Conservation (phyloP, 2,113 vertebrate genomes). For the Collichthys lucidus region DNA sequence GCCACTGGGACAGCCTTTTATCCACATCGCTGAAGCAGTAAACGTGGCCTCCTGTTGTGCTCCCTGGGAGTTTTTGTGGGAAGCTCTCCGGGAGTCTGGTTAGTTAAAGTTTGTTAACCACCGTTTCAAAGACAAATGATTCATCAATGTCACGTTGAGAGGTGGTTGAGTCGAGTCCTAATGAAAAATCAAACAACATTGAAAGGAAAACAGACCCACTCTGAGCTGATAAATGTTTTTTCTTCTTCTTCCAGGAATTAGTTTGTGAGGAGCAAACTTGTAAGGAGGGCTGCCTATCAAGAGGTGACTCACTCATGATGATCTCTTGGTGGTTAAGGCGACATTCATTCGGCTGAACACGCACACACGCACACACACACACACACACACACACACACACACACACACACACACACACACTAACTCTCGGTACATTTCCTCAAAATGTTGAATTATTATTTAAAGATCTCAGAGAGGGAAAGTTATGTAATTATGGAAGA, state of each 20-base stretch:
- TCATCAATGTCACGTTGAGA: conserved; percentile 57
- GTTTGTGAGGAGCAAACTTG: conserved; percentile 12
- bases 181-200: conserved; percentile 59
- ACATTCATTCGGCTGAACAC: conserved; percentile 31
- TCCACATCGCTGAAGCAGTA: conserved; percentile 39
- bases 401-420: conserved; percentile 4
- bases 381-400: conserved; percentile 12
- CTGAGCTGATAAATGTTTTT: conserved; percentile 25
- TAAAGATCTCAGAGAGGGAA: not conserved
- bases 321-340: conserved; percentile 21
- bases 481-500: not conserved
- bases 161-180: conserved; percentile 11
- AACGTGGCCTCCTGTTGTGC: conserved; percentile 56
- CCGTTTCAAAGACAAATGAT: conserved; percentile 69
- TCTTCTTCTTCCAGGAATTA: conserved; percentile 42
- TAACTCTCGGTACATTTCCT: not conserved
- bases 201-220: conserved; percentile 50
- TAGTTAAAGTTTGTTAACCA: conserved; percentile 66
- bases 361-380: not conserved
- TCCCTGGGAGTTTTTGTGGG: conserved; percentile 57
- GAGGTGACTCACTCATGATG: conserved; percentile 47
- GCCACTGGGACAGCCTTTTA: conserved; percentile 48
- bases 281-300: conserved; percentile 14
- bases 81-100: conserved; percentile 67
- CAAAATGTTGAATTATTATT: not conserved